Evolutionary conservation across 2,113 vertebrate genomes (phyloP), one percentile per base, ranked within the genome.

Genomic region (Leptobrachium ailaonicum): DNA sequence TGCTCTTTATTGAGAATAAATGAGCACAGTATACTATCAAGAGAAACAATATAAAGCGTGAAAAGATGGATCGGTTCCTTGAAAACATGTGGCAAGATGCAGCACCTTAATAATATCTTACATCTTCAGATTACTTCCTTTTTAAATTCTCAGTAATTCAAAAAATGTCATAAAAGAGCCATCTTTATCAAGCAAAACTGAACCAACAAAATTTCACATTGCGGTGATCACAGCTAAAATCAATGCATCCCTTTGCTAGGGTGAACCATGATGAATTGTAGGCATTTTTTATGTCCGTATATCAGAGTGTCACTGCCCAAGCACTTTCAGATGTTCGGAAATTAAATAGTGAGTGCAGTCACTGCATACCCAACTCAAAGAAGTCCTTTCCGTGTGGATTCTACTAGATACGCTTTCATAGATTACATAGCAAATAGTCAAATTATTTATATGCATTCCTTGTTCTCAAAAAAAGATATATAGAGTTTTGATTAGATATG

Each of bases 221-320:
- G 4, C 13, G 1, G 20, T 32, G 32, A 67, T 3, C 40, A 67
- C 10, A 41, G 6, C 66, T 67, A 40, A 8, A 67, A 1, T 11
- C 42, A 7, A 2, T 32, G 40, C 41, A 6, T 2, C 4, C 6
- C 32, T 64, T 7, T 4, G 32, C 20, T 44, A 3, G 4, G 8
- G 47, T 50, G 41, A 70, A 14, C 10, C n/a, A 45, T 45, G n/a
- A 50, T 47, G 9, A 1, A 44, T 2, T 41, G n/a, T 32, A 32
- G 20, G 20, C 11, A 7, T 7, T 64, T 7, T 67, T 67, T 42
- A 42, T 67, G 40, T 67, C 66, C 41, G 42, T 67, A 11, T 41
- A 67, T 67, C 41, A 67, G 66, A 12, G 40, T 67, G 66, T 67
- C 32, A 67, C 47, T 50, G 47, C 47, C 47, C 47, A 50, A 50